Base-by-base conservation (phyloP, 1,140 invertebrate genomes). In the Drosophila arawakana region DNA sequence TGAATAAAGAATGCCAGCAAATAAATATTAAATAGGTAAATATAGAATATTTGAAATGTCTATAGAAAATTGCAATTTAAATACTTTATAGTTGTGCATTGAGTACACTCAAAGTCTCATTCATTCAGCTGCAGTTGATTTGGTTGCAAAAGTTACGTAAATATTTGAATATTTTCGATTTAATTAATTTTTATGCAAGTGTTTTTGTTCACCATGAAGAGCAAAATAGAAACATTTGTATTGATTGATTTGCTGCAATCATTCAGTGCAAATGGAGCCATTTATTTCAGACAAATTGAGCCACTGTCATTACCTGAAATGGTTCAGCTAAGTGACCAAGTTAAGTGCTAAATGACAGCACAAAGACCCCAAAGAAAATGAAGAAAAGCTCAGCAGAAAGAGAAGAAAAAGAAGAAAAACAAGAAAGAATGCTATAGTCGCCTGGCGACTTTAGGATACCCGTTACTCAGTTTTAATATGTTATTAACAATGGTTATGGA, bases 201-300 rank as follows among this genome's bases (percentile, higher is more conserved):
- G 3, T 43, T 11, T 5, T 43, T 10, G 4, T 34, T 46, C 15
- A 13, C 6, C 15, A 18, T 5, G 10, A 9, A 43, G 11, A 43
- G n/a, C 15, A 21, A 52, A 0, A 6, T 30, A 5, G 25, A 52
- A 7, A 52, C n/a, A 10, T 52, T 39, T 37, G 13, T 13, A 21
- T 55, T 55, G 8, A 21, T 41, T 57, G 13, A 57, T n/a, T 5
- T 52, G 25, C 7, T 21, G 21, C 49, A 34, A 21, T 52, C 21
- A 50, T 46, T 46, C 15, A 47, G 25, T 30, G 25, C 10, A 30
- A 8, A 34, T 34, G 25, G 44, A 47, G 43, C 52, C 21, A 60
- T 68, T 60, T 13, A 59, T 30, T 65, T 54, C 18, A 34, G 43
- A 34, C 55, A 60, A 68, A 68, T 52, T 39, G 37, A 34, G 15